Conservation (phyloP, 2,113 vertebrate genomes). For the Strigops habroptila region DNA sequence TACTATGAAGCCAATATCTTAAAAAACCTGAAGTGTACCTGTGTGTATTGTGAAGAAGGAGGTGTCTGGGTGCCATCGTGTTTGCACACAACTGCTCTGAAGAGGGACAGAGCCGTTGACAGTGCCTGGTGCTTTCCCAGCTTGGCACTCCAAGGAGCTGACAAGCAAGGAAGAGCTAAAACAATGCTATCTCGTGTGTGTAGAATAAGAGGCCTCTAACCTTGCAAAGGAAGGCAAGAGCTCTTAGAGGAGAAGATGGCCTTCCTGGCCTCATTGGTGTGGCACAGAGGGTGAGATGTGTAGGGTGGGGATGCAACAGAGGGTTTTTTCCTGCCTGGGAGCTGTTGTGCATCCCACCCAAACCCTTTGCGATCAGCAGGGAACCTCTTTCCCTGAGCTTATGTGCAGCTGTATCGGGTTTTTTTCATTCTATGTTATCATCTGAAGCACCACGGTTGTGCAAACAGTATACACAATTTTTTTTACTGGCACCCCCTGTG, state of each 20-base stretch:
- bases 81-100: neutral
- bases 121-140: neutral
- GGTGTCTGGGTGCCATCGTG: neutral
- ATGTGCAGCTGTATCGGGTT: neutral
- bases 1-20: neutral
- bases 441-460: neutral
- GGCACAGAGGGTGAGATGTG: accelerated
- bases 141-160: accelerated
- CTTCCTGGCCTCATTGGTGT: too few relatives aligned
- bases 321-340: neutral
- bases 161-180: neutral
- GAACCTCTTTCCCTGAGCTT: accelerated
- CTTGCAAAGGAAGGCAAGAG: neutral
- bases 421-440: neutral
- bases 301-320: accelerated
- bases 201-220: neutral
- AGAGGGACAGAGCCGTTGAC: neutral
- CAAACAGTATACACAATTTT: neutral
- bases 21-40: accelerated
- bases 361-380: neutral
- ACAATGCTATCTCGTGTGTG: accelerated
- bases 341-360: too few relatives aligned
- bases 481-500: neutral
- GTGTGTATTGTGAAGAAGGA: neutral
- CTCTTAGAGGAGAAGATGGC: neutral